These are phyloP conservation scores for Dorcus hopei DNA, from an alignment of 2,888 invertebrate species.

Conservation along the genomic window DNA sequence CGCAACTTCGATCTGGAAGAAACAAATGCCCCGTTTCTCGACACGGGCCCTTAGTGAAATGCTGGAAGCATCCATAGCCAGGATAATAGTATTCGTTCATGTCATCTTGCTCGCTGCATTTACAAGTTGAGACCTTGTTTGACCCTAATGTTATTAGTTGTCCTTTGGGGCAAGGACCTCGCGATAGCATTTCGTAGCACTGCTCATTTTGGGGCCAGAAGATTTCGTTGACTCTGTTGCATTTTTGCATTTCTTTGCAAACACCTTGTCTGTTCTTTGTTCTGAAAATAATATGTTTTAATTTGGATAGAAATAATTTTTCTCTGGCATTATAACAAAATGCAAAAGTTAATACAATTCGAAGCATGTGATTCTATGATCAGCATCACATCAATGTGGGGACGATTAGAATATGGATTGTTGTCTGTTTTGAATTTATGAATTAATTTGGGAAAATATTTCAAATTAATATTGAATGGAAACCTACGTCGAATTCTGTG, in stretches of 20 bases:
- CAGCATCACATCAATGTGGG: too few species aligned
- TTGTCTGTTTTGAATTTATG: too few species aligned
- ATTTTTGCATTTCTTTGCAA: slow-evolving; percentile 65
- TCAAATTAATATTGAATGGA: too few species aligned
- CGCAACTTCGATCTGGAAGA: slow-evolving; percentile 70
- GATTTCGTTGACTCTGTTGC: slow-evolving; percentile 62
- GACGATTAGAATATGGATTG: too few species aligned
- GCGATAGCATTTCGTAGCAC: slow-evolving; percentile 68
- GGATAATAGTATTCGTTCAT: slow-evolving; percentile 51
- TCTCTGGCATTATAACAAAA: background rate
- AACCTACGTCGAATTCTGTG: slow-evolving; percentile 26
- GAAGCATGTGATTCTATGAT: too few species aligned
- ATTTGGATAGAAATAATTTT: too few species aligned
- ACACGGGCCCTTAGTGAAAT: slow-evolving; percentile 79
- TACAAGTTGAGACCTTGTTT: slow-evolving; percentile 65
- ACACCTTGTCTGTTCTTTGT: slow-evolving; percentile 56
- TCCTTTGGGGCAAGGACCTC: slow-evolving; percentile 76
- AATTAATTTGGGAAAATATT: too few species aligned
- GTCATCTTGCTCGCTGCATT: slow-evolving; percentile 40
- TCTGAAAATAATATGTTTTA: slow-evolving; percentile 6
- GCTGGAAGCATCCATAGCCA: slow-evolving; percentile 71
- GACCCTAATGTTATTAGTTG: slow-evolving; percentile 61
- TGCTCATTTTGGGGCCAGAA: slow-evolving; percentile 76
- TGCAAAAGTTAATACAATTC: background rate
- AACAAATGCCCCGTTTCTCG: slow-evolving; percentile 72